phyloP scores from a whole-genome alignment of 1,140 invertebrate species.

The Pogonognathellus flavescens region DNA sequence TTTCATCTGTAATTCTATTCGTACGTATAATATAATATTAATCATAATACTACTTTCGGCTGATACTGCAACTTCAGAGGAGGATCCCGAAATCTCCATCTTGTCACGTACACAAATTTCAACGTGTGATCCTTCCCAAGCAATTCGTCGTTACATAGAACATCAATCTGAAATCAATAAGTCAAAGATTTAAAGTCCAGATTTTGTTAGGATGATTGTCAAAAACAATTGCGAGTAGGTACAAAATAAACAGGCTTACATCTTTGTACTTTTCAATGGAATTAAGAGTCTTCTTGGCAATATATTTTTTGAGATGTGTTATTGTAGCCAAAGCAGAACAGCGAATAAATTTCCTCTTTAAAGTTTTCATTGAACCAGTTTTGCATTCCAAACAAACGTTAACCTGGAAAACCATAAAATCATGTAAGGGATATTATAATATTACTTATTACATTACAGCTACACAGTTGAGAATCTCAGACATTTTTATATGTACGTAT shows the following conservation, averaged over 20 bases:
- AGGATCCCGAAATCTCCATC: constrained; percentile 95
- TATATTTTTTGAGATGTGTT: constrained; percentile 96
- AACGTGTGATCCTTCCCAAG: constrained; percentile 98
- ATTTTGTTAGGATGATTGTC: not conserved
- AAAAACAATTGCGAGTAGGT: no score
- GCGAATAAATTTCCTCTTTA: constrained; percentile 90
- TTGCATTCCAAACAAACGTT: constrained; percentile 91
- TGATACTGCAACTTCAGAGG: constrained; percentile 85
- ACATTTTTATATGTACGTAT: no score
- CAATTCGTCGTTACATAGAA: constrained; percentile 97
- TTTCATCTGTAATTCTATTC: no score
- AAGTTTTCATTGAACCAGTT: constrained; percentile 84
- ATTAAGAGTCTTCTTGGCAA: constrained; percentile 94
- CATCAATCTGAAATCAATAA: constrained; percentile 94
- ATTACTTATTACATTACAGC: no score
- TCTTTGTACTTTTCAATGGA: constrained; percentile 94
- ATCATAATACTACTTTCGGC: constrained; percentile 66
- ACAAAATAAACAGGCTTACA: constrained; percentile 75
- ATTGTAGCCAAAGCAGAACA: constrained; percentile 97
- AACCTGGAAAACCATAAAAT: constrained; percentile 73
- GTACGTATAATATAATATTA: no score
- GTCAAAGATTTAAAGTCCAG: constrained; percentile 66
- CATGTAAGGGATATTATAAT: not conserved
- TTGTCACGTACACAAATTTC: constrained; percentile 97
- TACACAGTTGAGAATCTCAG: no score